phyloP scores from a whole-genome alignment of 2,113 vertebrate species.

The Tylochromis polylepis region DNA sequence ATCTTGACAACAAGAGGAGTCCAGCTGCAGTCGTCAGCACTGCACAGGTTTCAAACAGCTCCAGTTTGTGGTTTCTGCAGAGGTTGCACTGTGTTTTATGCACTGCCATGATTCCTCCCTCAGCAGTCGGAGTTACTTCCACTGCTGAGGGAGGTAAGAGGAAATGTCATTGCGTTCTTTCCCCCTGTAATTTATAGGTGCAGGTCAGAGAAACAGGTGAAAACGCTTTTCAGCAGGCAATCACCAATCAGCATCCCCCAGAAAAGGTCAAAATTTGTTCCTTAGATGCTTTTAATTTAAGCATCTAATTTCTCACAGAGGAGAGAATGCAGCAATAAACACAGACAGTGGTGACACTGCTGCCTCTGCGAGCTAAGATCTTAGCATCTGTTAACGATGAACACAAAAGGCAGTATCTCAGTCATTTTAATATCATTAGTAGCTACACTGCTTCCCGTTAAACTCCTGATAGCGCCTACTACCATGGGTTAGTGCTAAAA shows the following conservation, averaged over 20 bases:
- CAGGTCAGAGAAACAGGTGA: conserved; percentile 17
- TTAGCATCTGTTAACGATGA: not conserved
- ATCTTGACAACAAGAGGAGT: not conserved
- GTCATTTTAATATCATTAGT: not conserved
- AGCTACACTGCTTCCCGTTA: not conserved
- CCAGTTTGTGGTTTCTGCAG: conserved; percentile 12
- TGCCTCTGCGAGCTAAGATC: not conserved
- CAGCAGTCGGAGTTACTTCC: not conserved
- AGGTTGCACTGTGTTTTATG: not conserved
- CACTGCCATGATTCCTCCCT: not conserved
- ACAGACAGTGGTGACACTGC: not conserved
- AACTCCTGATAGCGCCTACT: not conserved
- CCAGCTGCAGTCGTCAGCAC: conserved; percentile 5
- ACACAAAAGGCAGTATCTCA: not conserved
- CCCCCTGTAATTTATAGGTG: conserved; percentile 38
- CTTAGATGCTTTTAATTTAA: not conserved
- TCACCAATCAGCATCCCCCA: conserved; percentile 14
- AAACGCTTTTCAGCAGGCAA: conserved; percentile 35
- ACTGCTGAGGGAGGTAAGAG: not conserved
- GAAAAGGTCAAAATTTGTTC: conserved; percentile 1
- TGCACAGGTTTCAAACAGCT: not conserved
- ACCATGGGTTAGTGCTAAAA: not conserved
- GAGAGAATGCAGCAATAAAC: not conserved
- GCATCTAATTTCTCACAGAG: not conserved
- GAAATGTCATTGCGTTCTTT: conserved; percentile 24